Conservation (phyloP, 2,888 invertebrate genomes). For the Sericinus montela region DNA sequence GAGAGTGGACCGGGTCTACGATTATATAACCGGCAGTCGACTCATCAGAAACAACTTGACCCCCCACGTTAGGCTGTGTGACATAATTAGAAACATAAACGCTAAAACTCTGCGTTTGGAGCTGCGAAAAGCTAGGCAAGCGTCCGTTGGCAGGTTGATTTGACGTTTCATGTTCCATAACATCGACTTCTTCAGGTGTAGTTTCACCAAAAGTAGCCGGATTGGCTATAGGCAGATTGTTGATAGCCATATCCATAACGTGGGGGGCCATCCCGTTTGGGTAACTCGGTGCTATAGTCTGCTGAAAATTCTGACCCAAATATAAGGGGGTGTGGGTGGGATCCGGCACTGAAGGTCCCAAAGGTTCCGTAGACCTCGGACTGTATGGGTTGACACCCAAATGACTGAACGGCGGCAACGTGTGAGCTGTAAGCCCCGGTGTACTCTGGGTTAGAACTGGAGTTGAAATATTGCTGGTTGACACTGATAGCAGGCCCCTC, state of each 20-base stretch:
- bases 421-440: slow-evolving; percentile 76
- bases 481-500: slow-evolving; percentile 94
- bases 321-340: slow-evolving; percentile 80
- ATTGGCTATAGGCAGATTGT: slow-evolving; percentile 82
- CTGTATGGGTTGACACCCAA: slow-evolving; percentile 80
- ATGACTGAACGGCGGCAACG: slow-evolving; percentile 79
- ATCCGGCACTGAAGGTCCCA: slow-evolving; percentile 78
- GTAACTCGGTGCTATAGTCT: slow-evolving; percentile 83
- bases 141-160: slow-evolving; percentile 64
- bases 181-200: slow-evolving; percentile 66
- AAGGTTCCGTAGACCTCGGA: slow-evolving; percentile 80
- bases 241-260: slow-evolving; percentile 88
- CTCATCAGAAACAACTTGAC: slow-evolving; percentile 80
- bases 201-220: slow-evolving; percentile 92
- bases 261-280: slow-evolving; percentile 93
- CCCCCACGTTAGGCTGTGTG: slow-evolving; percentile 87
- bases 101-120: slow-evolving; percentile 79
- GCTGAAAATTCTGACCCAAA: slow-evolving; percentile 80
- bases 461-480: slow-evolving; percentile 83
- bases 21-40: slow-evolving; percentile 73
- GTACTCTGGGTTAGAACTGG: slow-evolving; percentile 77
- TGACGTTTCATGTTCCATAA: slow-evolving; percentile 70
- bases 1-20: slow-evolving; percentile 61
- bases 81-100: slow-evolving; percentile 79
- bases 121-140: slow-evolving; percentile 83